Evolutionary conservation across 1,140 invertebrate genomes (phyloP), one percentile per base, ranked within the genome.

Genomic region (Melipona quadrifasciata): DNA sequence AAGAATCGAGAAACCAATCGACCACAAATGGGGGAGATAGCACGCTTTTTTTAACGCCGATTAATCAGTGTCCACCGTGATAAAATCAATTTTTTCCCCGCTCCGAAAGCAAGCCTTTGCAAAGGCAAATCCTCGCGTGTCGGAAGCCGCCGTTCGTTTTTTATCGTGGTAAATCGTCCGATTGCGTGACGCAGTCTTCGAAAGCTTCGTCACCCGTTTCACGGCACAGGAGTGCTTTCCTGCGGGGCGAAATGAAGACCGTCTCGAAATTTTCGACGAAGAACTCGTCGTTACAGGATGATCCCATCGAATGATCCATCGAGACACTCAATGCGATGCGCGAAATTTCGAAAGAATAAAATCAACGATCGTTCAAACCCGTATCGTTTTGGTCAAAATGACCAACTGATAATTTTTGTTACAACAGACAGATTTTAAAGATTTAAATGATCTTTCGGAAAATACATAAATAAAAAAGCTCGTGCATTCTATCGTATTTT

Each of bases 231-330:
- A 47, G n/a, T 21, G 16, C 24, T 76, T 82, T 57, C 53, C 19
- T 8, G 24, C 34, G 19, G 34, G 8, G 8, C n/a, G 73, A 82
- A 47, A 68, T 27, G 47, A 67, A 31, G 24, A 1, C 16, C 10
- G 68, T 61, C 12, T 61, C 11, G 53, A 55, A 51, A 75, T 75
- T 75, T 24, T 24, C 3, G 47, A 55, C 6, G 47, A 17, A 5
- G 14, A 61, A 34, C 47, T 2, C 55, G 19, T 74, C 27, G 70
- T 47, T n/a, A 4, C 31, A 10, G 16, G 0, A 8, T 17, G 73
- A 76, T 76, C 17, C 31, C 31, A 11, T 8, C 0, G 73, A 2
- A 76, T 77, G 73, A 82, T 82, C 80, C 73, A 76, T 82, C 31
- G 58, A 68, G 31, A 75, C 16, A 14, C 10, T 12, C 39, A 2